phyloP scores from a whole-genome alignment of 1,140 invertebrate genomes.

The Psilanteris sp. region DNA sequence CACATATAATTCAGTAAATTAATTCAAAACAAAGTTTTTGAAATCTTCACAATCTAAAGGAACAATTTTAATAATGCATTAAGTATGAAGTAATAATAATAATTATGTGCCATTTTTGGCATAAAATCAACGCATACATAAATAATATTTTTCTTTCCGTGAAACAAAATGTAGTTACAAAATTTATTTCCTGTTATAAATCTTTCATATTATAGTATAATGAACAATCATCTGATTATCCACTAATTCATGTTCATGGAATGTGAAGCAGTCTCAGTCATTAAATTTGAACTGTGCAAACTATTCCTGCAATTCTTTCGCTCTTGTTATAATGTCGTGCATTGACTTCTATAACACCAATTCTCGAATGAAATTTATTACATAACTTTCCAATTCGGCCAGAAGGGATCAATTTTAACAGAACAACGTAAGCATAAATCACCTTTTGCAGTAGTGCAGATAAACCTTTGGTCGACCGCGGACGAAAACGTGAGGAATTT shows the following conservation, averaged over 20 bases:
- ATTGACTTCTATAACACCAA: conserved; percentile 37
- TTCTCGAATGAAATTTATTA: conserved; percentile 39
- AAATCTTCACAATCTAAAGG: too few species aligned
- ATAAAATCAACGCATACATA: too few species aligned
- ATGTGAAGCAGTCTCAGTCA: conserved; percentile 11
- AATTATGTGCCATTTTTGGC: too few species aligned
- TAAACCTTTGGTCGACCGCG: conserved; percentile 45
- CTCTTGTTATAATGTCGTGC: conserved; percentile 7
- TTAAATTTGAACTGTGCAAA: conserved; percentile 35
- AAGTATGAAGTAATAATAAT: too few species aligned
- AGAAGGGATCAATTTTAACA: conserved; percentile 43
- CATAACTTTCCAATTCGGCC: conserved; percentile 47
- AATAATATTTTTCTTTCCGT: too few species aligned
- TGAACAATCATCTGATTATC: too few species aligned
- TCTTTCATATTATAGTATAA: too few species aligned
- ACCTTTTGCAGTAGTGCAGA: conserved; percentile 37
- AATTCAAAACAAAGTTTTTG: too few species aligned
- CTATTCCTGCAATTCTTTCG: conserved; percentile 22
- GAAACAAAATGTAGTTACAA: too few species aligned
- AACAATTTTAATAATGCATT: too few species aligned
- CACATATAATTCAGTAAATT: too few species aligned
- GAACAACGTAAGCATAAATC: conserved; percentile 40
- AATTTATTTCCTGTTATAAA: too few species aligned
- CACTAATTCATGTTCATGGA: conserved; percentile 25
- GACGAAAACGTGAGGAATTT: conserved; percentile 28